Percentiles rank a stretch among this genome's conserved stretches.
Evolutionary conservation across 2,113 vertebrate genomes (phyloP).

Genomic region (Rhinoderma darwinii): DNA sequence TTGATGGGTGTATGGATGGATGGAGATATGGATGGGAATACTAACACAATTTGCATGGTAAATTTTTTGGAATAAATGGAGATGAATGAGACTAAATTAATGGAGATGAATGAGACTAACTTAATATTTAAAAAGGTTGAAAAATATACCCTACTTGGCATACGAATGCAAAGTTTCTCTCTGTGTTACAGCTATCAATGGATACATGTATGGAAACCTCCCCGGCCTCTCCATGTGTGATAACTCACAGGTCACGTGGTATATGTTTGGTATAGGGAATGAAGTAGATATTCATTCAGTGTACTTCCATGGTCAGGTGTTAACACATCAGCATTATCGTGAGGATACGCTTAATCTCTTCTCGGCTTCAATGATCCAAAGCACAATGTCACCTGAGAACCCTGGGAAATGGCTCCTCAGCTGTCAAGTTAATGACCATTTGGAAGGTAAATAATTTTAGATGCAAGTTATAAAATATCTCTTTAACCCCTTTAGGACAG

Average conservation of each 20-base stretch:
- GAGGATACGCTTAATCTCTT: conserved; percentile 89
- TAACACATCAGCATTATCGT: conserved; percentile 79
- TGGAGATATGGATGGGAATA: no score
- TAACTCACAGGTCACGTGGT: conserved; percentile 87
- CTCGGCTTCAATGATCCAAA: conserved; percentile 84
- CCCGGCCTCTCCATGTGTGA: conserved; percentile 89
- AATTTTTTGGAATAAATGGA: no score
- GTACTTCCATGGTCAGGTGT: conserved; percentile 88
- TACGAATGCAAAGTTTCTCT: background rate
- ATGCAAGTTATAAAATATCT: background rate
- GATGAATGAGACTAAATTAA: no score
- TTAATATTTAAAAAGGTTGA: no score
- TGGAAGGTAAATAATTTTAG: conserved; percentile 77
- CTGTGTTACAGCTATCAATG: conserved; percentile 85
- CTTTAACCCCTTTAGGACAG: no score
- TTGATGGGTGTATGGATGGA: no score
- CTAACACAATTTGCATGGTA: no score
- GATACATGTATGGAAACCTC: conserved; percentile 88
- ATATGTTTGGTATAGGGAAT: conserved; percentile 90
- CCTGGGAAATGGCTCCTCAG: conserved; percentile 89
- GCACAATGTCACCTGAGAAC: conserved; percentile 82
- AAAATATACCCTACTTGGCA: background rate
- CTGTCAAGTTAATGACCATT: conserved; percentile 90
- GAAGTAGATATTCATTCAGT: conserved; percentile 92
- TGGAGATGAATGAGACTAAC: no score